phyloP scores from a whole-genome alignment of 2,113 vertebrate species.

The Nothoprocta pentlandii region DNA sequence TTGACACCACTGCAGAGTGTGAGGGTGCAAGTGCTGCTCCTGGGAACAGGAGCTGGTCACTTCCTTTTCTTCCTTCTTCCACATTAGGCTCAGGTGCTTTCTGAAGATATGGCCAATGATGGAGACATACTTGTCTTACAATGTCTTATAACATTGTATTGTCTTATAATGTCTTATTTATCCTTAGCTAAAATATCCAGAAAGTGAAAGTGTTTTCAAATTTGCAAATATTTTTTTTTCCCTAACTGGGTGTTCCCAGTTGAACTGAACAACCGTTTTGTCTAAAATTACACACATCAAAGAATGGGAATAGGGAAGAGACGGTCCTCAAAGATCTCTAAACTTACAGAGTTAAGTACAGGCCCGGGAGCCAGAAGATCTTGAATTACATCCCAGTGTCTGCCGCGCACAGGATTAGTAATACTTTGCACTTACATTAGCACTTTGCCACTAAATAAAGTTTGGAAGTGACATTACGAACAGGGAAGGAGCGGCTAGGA shows the following conservation, averaged over 20 bases:
- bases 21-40: not conserved
- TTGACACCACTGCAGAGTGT: not conserved
- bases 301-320: not conserved
- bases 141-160: not conserved
- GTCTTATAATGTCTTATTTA: not conserved
- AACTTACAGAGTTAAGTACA: conserved; percentile 44
- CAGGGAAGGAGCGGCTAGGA: conserved; percentile 58
- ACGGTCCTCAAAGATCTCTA: conserved; percentile 13
- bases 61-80: not conserved
- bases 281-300: not conserved
- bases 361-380: conserved; percentile 67
- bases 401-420: conserved; percentile 72
- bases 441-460: conserved; percentile 76
- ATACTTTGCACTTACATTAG: conserved; percentile 74
- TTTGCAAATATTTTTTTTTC: conserved; percentile 9
- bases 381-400: conserved; percentile 74
- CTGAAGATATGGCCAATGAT: not conserved
- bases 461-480: conserved; percentile 72
- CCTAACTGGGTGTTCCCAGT: not conserved
- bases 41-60: not conserved
- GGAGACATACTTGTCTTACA: not conserved
- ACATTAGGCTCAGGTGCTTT: not conserved
- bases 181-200: not conserved
- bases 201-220: not conserved
- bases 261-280: not conserved